Conservation (phyloP, 2,888 invertebrate species). For the Hipparchia semele region DNA sequence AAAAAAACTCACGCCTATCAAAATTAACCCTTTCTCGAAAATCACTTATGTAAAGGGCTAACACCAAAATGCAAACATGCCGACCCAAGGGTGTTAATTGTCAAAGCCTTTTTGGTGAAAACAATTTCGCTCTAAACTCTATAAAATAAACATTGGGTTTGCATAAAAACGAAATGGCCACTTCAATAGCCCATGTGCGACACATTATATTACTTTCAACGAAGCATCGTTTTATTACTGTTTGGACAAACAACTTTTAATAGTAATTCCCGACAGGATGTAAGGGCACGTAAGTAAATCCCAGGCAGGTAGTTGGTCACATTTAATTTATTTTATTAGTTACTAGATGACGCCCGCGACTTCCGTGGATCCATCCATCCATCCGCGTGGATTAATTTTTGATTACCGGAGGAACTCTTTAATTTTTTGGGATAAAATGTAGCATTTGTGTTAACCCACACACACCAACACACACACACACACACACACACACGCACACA, state of each 20-base stretch:
- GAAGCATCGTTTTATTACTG: slow-evolving; percentile 15
- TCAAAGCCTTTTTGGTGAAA: slow-evolving; percentile 34
- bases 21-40: neutral
- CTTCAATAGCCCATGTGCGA: slow-evolving; percentile 55
- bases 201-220: slow-evolving; percentile 10
- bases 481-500: too few species aligned
- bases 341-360: too few species aligned
- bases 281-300: neutral
- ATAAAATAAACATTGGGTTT: slow-evolving; percentile 47
- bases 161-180: slow-evolving; percentile 65
- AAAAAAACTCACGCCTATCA: neutral
- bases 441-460: too few species aligned
- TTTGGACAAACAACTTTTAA: slow-evolving; percentile 24
- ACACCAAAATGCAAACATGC: slow-evolving; percentile 19
- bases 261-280: neutral
- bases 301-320: too few species aligned
- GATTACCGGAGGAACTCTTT: too few species aligned
- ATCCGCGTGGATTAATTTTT: too few species aligned
- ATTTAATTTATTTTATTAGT: too few species aligned
- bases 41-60: slow-evolving; percentile 3
- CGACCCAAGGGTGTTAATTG: slow-evolving; percentile 18
- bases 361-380: too few species aligned
- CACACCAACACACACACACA: too few species aligned
- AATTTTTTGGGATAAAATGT: too few species aligned
- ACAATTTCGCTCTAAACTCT: slow-evolving; percentile 34